Percentiles rank a stretch among this genome's conserved stretches.
Conservation (phyloP, 1,140 invertebrate genomes). For the Liolophura sinensis region DNA sequence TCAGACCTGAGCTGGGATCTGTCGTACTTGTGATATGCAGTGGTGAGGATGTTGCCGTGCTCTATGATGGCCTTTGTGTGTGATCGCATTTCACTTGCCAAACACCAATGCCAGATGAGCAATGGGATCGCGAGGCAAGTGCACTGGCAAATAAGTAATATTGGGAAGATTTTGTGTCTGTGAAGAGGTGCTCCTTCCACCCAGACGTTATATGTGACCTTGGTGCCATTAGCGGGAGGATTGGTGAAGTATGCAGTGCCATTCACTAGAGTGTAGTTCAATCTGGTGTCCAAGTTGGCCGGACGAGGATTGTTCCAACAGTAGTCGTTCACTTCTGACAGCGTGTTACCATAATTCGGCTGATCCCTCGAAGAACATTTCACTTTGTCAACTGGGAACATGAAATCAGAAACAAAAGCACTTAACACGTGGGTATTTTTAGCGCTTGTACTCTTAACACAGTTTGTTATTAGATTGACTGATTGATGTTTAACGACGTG, state of each 20-base stretch:
- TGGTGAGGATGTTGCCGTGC: constrained; percentile 12
- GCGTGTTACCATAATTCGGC: too few relatives aligned
- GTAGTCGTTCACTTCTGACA: constrained; percentile 7
- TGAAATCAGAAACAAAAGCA: too few relatives aligned
- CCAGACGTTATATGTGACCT: too few relatives aligned
- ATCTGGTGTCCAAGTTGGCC: background rate
- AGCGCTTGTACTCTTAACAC: too few relatives aligned
- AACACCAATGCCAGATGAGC: constrained; percentile 24
- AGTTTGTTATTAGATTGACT: too few relatives aligned
- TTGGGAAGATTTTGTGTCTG: constrained; percentile 20
- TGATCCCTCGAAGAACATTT: too few relatives aligned
- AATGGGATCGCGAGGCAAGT: constrained; percentile 10
- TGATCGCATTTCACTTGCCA: constrained; percentile 7
- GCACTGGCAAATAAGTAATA: constrained; percentile 13
- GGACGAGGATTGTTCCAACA: constrained; percentile 18
- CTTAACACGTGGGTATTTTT: too few relatives aligned
- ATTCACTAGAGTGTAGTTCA: too few relatives aligned
- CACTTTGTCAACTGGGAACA: too few relatives aligned
- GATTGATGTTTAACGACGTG: too few relatives aligned
- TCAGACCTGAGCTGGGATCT: constrained; percentile 14
- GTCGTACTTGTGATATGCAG: constrained; percentile 18
- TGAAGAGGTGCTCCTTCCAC: background rate
- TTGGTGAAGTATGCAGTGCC: too few relatives aligned
- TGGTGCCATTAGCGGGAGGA: too few relatives aligned
- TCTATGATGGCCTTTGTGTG: constrained; percentile 16